Evolutionary conservation across 2,113 vertebrate genomes (phyloP).

Genomic region (Pseudorectes ferrugineus): DNA sequence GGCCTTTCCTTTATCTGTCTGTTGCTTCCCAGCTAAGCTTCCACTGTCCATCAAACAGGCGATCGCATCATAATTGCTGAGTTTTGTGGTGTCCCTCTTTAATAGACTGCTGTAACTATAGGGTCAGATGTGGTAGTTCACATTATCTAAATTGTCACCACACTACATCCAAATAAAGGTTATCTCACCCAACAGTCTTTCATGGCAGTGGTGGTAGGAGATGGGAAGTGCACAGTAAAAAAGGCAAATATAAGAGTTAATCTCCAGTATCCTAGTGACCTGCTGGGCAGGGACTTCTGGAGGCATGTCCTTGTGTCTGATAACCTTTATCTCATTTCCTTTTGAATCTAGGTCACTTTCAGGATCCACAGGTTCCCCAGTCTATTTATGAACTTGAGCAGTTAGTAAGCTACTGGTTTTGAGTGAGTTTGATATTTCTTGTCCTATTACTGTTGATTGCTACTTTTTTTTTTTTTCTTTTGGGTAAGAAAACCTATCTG

Average conservation of each 20-base stretch:
- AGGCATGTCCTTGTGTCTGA: background rate
- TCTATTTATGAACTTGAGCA: background rate
- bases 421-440: background rate
- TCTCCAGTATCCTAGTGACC: background rate
- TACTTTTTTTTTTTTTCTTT: background rate
- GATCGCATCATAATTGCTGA: background rate
- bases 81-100: background rate
- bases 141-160: background rate
- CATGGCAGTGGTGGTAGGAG: background rate
- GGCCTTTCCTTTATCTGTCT: background rate
- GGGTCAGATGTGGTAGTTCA: background rate
- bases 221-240: background rate
- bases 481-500: background rate
- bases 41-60: background rate
- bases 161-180: background rate
- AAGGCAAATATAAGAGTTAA: background rate
- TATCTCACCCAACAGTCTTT: background rate
- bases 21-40: background rate
- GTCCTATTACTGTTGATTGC: background rate
- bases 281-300: background rate
- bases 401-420: background rate
- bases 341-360: background rate
- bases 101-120: background rate
- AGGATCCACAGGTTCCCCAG: background rate
- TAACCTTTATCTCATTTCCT: background rate